Percentiles rank a stretch among this genome's conserved stretches.
Conservation (phyloP, 2,797 vertebrate genomes). For the Rousettus madagascariensis region DNA sequence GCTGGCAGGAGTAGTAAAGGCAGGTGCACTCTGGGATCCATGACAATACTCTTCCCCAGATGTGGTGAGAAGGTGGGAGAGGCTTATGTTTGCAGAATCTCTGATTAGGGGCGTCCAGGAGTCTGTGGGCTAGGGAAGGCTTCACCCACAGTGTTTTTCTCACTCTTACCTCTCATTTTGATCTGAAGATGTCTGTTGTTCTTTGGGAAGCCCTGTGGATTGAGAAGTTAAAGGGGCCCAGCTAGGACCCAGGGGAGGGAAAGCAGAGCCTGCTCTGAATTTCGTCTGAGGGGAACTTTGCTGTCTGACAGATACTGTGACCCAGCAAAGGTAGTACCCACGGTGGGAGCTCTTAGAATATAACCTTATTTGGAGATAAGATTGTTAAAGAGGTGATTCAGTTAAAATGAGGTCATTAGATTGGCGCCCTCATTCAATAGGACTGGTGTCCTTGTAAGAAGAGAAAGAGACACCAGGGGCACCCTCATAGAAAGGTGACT, state of each 20-base stretch:
- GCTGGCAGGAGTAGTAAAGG: background rate
- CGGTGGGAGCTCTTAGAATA: background rate
- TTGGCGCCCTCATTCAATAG: background rate
- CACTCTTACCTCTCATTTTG: background rate
- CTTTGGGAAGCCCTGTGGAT: background rate
- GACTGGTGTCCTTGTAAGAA: background rate
- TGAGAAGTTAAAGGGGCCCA: background rate
- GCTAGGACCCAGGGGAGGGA: background rate
- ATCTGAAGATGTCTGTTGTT: background rate
- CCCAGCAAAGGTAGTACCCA: background rate
- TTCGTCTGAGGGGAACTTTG: background rate
- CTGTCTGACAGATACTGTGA: background rate
- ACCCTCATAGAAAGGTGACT: background rate
- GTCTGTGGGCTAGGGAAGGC: background rate
- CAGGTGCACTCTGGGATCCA: background rate
- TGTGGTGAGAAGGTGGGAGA: background rate
- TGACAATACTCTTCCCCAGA: background rate
- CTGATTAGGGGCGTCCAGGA: background rate
- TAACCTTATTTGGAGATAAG: background rate
- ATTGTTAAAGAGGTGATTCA: background rate
- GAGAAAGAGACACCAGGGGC: background rate
- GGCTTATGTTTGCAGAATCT: background rate
- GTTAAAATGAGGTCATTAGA: background rate
- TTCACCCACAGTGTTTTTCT: background rate
- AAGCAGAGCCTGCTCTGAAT: background rate